A percentile compares a stretch with the other conserved stretches of the same genome.
phyloP scores from a whole-genome alignment of 2,888 invertebrate genomes.

The Drosophila rellima region DNA sequence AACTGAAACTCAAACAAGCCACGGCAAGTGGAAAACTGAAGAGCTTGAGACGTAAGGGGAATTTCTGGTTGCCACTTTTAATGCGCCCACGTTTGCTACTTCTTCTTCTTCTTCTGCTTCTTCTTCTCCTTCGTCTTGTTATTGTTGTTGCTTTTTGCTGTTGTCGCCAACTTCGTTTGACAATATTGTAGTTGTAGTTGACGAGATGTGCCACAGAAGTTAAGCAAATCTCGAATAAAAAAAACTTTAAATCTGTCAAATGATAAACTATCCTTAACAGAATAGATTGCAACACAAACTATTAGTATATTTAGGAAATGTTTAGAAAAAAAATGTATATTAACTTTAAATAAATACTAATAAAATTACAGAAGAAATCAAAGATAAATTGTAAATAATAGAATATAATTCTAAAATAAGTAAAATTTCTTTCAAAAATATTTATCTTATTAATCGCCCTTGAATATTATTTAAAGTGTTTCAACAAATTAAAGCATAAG shows the following conservation, averaged over 20 bases:
- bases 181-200: slow-evolving; percentile 71
- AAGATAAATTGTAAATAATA: too few relatives aligned
- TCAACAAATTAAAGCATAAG: neutral
- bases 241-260: neutral
- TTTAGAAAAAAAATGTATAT: too few relatives aligned
- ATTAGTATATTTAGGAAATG: too few relatives aligned
- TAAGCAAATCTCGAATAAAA: neutral
- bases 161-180: slow-evolving; percentile 68
- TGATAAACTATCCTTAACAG: neutral
- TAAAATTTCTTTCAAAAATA: too few relatives aligned
- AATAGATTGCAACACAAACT: too few relatives aligned
- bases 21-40: slow-evolving; percentile 12
- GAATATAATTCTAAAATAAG: too few relatives aligned
- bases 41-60: slow-evolving; percentile 1
- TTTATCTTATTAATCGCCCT: too few relatives aligned
- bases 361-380: too few relatives aligned
- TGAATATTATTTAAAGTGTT: neutral
- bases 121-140: slow-evolving; percentile 35
- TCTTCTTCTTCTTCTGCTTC: slow-evolving; percentile 25
- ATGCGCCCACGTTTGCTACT: slow-evolving; percentile 39
- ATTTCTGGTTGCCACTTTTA: slow-evolving; percentile 35
- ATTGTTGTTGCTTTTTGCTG: slow-evolving; percentile 21
- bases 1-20: slow-evolving; percentile 73
- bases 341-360: too few relatives aligned
- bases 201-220: slow-evolving; percentile 28